Evolutionary conservation across 2,888 invertebrate species (phyloP), one percentile per base, ranked within the genome.

Genomic region (Caradrina clavipalpis): DNA sequence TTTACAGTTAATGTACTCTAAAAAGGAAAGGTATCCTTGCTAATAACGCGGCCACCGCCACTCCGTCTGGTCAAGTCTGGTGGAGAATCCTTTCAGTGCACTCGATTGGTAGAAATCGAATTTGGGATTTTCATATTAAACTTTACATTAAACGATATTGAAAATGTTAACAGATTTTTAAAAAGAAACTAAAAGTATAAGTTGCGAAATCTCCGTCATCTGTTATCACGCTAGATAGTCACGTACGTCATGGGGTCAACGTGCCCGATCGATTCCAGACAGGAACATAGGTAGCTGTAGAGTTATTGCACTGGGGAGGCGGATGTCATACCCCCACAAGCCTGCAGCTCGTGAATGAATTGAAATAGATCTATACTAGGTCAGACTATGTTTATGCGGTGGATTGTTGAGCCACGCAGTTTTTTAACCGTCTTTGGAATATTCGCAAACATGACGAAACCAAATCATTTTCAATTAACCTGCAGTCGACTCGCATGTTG

Each of bases 251-350:
- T 31, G 31, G 51, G 68, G 55, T 63, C 22, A 56, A 45, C 26
- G 56, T 42, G 6, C 56, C 15, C 50, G 50, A 56, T 53, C 51
- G 17, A 57, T 53, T 19, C 15, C 35, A 69, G 57, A 69, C 51
- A 31, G 57, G n/a, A 42, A 56, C 13, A 55, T 45, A 53, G n/a
- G 7, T 35, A 53, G n/a, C 2, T 64, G 19, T 39, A 8, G 19
- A 13, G 19, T 17, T 26, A 13, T 26, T 21, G 50, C 19, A 26
- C 1, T 3, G 50, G 35, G 63, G 50, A 39, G 63, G 62, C 62
- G 35, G 61, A 60, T 49, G 35, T 17, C 17, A 17, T 8, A 45
- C 17, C 45, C 26, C 19, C 50, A 26, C 26, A 26, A 15, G 11
- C 21, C 42, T 31, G 42, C 10, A 39, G 39, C 39, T 62, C 13